Percentiles rank a stretch among this genome's conserved stretches.
Evolutionary conservation across 2,888 invertebrate genomes (phyloP).

Genomic region (Hydriomena furcata): DNA sequence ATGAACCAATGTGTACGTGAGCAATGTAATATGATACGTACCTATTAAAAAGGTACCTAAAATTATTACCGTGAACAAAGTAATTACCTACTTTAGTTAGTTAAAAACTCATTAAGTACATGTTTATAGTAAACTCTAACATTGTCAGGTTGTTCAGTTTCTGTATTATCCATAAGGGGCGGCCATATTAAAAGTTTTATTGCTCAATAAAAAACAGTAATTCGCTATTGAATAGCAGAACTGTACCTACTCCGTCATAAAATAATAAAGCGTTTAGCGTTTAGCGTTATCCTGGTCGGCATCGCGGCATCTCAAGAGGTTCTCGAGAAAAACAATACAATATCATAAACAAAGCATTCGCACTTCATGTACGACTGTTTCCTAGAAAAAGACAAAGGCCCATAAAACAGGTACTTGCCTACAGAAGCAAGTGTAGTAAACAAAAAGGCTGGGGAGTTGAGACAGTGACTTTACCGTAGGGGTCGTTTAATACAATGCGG

Average conservation of each 20-base stretch:
- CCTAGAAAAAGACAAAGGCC: slow-evolving; percentile 55
- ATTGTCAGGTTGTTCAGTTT: too few species aligned
- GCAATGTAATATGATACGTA: too few species aligned
- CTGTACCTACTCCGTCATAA: slow-evolving; percentile 25
- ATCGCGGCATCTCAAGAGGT: slow-evolving; percentile 46
- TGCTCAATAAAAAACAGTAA: slow-evolving; percentile 14
- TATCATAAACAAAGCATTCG: slow-evolving; percentile 44
- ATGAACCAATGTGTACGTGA: too few species aligned
- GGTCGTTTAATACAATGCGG: slow-evolving; percentile 51
- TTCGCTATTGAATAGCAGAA: slow-evolving; percentile 4
- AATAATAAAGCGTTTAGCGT: slow-evolving; percentile 40
- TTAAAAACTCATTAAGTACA: too few species aligned
- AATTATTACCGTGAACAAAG: too few species aligned
- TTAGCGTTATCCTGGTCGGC: slow-evolving; percentile 36
- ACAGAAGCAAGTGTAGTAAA: slow-evolving; percentile 65
- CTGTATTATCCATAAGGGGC: background rate
- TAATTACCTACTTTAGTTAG: too few species aligned
- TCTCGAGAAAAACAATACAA: slow-evolving; percentile 49
- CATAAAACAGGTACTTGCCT: slow-evolving; percentile 55
- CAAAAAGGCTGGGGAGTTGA: slow-evolving; percentile 59
- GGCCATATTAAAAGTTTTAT: slow-evolving; percentile 4
- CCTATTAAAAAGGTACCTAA: too few species aligned
- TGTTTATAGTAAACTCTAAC: too few species aligned
- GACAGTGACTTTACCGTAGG: slow-evolving; percentile 59
- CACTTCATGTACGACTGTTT: slow-evolving; percentile 57